Percentiles rank a stretch among this genome's conserved stretches.
phyloP scores from a whole-genome alignment of 2,797 vertebrate genomes.

The Cyprinella venusta region DNA sequence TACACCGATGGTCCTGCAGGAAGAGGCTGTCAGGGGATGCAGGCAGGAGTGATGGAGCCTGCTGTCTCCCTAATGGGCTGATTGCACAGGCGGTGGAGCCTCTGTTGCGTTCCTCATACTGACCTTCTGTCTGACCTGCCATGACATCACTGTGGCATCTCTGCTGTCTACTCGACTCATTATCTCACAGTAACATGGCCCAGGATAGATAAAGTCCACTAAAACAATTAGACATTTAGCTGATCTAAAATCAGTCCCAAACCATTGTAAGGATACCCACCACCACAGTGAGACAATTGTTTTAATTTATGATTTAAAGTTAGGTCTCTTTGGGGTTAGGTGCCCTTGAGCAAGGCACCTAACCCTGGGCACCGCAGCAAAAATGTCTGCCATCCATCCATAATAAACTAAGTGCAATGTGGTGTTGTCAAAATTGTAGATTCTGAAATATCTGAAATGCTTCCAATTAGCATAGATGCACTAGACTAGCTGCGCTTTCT shows the following conservation, averaged over 20 bases:
- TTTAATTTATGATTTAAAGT: not conserved
- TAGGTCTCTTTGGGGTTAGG: too few relatives aligned
- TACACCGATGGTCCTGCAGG: slow-evolving; percentile 74
- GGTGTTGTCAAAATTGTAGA: too few relatives aligned
- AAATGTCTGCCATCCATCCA: too few relatives aligned
- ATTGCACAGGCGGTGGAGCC: slow-evolving; percentile 53
- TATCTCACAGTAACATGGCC: slow-evolving; percentile 33
- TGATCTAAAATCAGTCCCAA: slow-evolving; percentile 11
- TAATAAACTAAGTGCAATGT: too few relatives aligned
- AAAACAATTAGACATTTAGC: slow-evolving; percentile 46
- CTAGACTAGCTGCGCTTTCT: too few relatives aligned
- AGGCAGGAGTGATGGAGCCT: slow-evolving; percentile 52
- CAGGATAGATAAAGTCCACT: slow-evolving; percentile 36
- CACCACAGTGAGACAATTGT: not conserved
- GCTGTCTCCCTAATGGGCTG: slow-evolving; percentile 51
- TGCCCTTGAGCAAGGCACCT: too few relatives aligned
- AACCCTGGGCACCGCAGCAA: too few relatives aligned
- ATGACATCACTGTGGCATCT: slow-evolving; percentile 40
- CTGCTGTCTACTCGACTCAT: slow-evolving; percentile 34
- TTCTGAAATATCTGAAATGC: too few relatives aligned
- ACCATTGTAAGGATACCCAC: not conserved
- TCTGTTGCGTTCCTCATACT: slow-evolving; percentile 30
- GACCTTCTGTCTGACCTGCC: slow-evolving; percentile 50
- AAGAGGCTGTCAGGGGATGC: slow-evolving; percentile 56
- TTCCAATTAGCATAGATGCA: too few relatives aligned